phyloP scores from a whole-genome alignment of 2,113 vertebrate species.

The Neofelis nebulosa region DNA sequence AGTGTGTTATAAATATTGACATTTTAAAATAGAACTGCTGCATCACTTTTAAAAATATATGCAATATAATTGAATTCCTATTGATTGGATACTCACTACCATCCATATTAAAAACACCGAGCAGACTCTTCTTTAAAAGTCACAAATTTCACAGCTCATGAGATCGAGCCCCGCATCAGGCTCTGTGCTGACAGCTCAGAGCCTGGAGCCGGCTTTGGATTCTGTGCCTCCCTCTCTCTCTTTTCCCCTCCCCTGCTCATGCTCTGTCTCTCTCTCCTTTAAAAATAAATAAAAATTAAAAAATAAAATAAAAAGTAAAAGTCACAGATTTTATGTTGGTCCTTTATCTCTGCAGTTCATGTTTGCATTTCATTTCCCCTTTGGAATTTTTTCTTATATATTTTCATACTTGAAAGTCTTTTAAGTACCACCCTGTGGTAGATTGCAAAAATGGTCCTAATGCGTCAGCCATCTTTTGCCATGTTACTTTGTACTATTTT shows the following conservation, averaged over 20 bases:
- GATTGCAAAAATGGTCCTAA: not conserved
- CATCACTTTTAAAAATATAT: not conserved
- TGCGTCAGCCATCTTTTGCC: not conserved
- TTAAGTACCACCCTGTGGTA: not conserved
- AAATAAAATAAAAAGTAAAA: not conserved
- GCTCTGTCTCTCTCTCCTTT: no score
- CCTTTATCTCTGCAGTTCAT: not conserved
- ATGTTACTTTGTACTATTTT: not conserved
- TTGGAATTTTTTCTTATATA: not conserved
- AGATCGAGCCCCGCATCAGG: no score
- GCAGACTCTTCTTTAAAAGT: not conserved
- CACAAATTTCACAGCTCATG: not conserved
- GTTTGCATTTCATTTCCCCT: not conserved
- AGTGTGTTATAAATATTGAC: slow-evolving; percentile 67
- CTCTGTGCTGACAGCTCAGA: no score
- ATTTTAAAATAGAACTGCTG: slow-evolving; percentile 62
- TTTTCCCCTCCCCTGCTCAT: no score
- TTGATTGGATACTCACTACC: not conserved
- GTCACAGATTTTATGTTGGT: not conserved
- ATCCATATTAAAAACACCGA: not conserved
- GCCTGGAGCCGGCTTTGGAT: no score
- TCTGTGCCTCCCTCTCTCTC: no score
- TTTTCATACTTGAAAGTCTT: not conserved
- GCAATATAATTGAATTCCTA: slow-evolving; percentile 49
- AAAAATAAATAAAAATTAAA: no score